These are phyloP conservation scores for Myopa tessellatipennis DNA, from an alignment of 2,888 invertebrate species.

Conservation along the genomic window DNA sequence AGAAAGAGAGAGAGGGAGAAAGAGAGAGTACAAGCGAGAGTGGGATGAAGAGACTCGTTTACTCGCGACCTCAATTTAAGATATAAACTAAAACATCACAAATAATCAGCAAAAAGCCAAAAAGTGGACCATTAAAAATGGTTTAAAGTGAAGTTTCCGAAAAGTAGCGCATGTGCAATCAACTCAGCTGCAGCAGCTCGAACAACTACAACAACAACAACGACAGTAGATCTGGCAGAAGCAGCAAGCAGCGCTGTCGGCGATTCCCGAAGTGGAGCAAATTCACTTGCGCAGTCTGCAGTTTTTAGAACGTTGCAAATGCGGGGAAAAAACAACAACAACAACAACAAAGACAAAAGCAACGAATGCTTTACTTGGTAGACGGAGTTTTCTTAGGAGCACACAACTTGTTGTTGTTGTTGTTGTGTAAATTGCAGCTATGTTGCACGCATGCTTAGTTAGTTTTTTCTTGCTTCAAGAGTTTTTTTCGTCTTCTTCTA, in stretches of 20 bases:
- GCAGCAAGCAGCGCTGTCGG: background rate
- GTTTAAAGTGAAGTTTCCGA: background rate
- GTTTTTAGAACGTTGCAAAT: conserved; percentile 36
- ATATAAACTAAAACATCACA: background rate
- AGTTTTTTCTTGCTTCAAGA: background rate
- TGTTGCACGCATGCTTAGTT: background rate
- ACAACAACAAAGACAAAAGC: conserved; percentile 3
- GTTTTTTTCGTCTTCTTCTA: background rate
- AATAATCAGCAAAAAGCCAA: background rate
- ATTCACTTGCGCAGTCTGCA: conserved; percentile 33
- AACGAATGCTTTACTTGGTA: background rate
- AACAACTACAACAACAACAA: background rate
- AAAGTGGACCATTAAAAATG: background rate
- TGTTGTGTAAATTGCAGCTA: background rate
- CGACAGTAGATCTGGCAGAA: background rate
- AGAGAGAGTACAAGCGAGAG: too few relatives aligned
- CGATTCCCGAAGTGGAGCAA: conserved; percentile 25
- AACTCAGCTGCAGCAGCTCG: background rate
- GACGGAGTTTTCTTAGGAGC: background rate
- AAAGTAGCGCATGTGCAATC: conserved; percentile 15
- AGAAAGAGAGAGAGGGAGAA: too few relatives aligned
- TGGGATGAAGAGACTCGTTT: too few relatives aligned
- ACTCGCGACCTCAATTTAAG: background rate
- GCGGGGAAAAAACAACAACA: background rate
- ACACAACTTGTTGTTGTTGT: background rate